A percentile compares a stretch with the other conserved stretches of the same genome.
Conservation (phyloP, 1,140 invertebrate genomes). For the Pogonomyrmex californicus region DNA sequence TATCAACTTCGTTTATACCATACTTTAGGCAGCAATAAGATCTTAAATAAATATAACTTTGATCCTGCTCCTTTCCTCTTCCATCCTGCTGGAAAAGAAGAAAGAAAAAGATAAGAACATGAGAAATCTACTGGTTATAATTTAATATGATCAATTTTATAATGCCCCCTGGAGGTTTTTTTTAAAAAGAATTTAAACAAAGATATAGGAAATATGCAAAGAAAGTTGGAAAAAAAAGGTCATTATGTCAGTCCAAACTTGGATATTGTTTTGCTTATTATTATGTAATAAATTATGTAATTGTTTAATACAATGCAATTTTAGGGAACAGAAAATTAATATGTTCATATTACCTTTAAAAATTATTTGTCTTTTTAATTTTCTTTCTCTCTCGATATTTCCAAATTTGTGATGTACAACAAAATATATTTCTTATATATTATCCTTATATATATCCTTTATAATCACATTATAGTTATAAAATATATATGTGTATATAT, state of each 20-base stretch:
- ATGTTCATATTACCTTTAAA: background rate
- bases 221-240: slow-evolving; percentile 11
- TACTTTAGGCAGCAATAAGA: slow-evolving; percentile 61
- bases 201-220: slow-evolving; percentile 78
- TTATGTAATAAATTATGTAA: background rate
- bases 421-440: too few relatives aligned
- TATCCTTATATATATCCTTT: too few relatives aligned
- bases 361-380: background rate
- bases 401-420: too few relatives aligned
- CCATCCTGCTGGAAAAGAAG: slow-evolving; percentile 79
- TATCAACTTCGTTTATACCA: slow-evolving; percentile 51
- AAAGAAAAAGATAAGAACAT: slow-evolving; percentile 71
- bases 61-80: slow-evolving; percentile 78
- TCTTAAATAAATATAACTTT: slow-evolving; percentile 75
- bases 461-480: background rate
- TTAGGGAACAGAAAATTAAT: background rate
- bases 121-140: slow-evolving; percentile 64
- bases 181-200: slow-evolving; percentile 74
- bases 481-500: too few relatives aligned
- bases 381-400: too few relatives aligned
- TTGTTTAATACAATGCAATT: background rate
- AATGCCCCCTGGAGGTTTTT: slow-evolving; percentile 76
- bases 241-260: slow-evolving; percentile 64
- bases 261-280: background rate
- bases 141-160: slow-evolving; percentile 45